Evolutionary conservation across 2,797 vertebrate species (phyloP), one percentile per base, ranked within the genome.

Genomic region (Sebastes aleutianus): DNA sequence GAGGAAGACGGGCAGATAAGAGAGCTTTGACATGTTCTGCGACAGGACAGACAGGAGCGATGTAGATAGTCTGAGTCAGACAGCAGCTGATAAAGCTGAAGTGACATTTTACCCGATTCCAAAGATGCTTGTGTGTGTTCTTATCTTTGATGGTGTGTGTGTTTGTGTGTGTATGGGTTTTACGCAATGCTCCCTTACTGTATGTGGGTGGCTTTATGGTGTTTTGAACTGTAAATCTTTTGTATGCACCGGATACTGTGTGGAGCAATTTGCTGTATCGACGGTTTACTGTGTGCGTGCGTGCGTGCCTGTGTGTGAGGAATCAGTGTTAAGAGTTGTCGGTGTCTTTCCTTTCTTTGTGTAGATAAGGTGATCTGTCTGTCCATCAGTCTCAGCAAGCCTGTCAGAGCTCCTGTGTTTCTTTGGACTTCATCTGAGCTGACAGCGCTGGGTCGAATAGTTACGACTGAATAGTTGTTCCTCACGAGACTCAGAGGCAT

Each of bases 61-160:
- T 78, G 79, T 22, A 88, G 85, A 87, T 85, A 79, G 50, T 67
- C 43, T 82, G 74, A 70, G 81, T 82, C 82, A 83, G 83, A 83
- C 80, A 72, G 80, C 29, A 82, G 82, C 87, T 85, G 87, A 93
- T 92, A 88, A 90, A 56, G 79, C 73, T 63, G 20, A 83, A 87
- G 84, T 84, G 90, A 89, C 88, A 88, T 88, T 89, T 89, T 86
- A 78, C 34, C 79, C 18, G 83, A 91, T 93, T 93, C 90, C 91
- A 79, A 67, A 86, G 82, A 92, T 92, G 81, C 87, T 79, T 89
- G 76, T 74, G 86, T 85, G 47, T 64, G 76, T 75, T 78, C 61
- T 93, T 92, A 91, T 94, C 88, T 92, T 77, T 79, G 32, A 74
- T 68, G 43, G 47, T 20, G 70, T 79, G 64, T 83, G 70, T 87